These are phyloP conservation scores for Forficula auricularia DNA, from an alignment of 1,140 invertebrate genomes.

Conservation along the genomic window DNA sequence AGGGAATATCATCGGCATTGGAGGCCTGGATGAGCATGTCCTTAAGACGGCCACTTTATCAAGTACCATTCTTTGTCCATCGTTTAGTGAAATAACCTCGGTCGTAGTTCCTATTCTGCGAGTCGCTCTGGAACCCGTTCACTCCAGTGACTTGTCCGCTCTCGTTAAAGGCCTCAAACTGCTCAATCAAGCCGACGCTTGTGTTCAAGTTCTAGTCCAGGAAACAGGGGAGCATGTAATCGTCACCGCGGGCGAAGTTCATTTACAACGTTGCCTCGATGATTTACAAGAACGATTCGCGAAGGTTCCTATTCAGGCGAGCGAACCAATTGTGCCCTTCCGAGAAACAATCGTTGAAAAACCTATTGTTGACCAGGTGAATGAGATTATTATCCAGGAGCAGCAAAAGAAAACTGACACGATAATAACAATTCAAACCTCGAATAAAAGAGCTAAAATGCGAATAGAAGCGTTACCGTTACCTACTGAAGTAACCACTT, in stretches of 20 bases:
- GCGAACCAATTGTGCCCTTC: slow-evolving; percentile 90
- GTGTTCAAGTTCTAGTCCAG: slow-evolving; percentile 75
- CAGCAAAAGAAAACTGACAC: slow-evolving; percentile 21
- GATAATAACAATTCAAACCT: not conserved
- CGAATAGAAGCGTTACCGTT: slow-evolving; percentile 16
- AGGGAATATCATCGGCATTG: slow-evolving; percentile 70
- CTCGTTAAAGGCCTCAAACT: slow-evolving; percentile 64
- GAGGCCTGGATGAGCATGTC: slow-evolving; percentile 68
- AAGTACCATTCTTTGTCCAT: slow-evolving; percentile 61
- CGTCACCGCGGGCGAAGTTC: slow-evolving; percentile 93
- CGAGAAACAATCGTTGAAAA: slow-evolving; percentile 78
- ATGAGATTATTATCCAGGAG: slow-evolving; percentile 55
- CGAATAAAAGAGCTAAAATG: too few relatives aligned
- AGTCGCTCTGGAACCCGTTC: slow-evolving; percentile 83
- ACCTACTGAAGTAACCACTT: slow-evolving; percentile 39
- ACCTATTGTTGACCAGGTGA: slow-evolving; percentile 74
- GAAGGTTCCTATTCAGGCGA: slow-evolving; percentile 75
- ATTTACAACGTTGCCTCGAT: slow-evolving; percentile 84
- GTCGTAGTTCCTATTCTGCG: slow-evolving; percentile 75
- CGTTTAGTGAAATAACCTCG: slow-evolving; percentile 70
- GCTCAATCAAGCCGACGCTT: slow-evolving; percentile 84
- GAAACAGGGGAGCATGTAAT: slow-evolving; percentile 92
- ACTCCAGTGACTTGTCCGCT: slow-evolving; percentile 60
- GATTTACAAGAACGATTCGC: slow-evolving; percentile 65
- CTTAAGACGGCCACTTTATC: slow-evolving; percentile 86